Percentiles rank a stretch among this genome's conserved stretches.
phyloP scores from a whole-genome alignment of 2,113 vertebrate genomes.

The Bostrychus sinensis region DNA sequence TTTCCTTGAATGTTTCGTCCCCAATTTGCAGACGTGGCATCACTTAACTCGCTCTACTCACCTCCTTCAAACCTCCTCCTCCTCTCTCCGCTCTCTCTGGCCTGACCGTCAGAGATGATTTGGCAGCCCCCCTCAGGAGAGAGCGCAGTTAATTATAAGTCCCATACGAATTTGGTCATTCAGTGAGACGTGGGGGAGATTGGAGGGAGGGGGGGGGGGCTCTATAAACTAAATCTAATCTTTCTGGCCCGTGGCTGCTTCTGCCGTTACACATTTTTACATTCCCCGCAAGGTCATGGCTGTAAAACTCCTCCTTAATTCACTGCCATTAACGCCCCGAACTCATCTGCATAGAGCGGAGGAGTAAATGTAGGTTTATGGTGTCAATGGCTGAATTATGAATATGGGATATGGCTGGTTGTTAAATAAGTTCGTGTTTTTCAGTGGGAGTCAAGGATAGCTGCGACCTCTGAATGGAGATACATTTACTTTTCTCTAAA shows the following conservation, averaged over 20 bases:
- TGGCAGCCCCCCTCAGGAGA: slow-evolving; percentile 26
- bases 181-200: slow-evolving; percentile 41
- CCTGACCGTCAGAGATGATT: slow-evolving; percentile 17
- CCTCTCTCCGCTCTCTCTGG: background rate
- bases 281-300: slow-evolving; percentile 58
- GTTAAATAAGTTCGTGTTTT: slow-evolving; percentile 47
- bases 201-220: slow-evolving; percentile 36
- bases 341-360: slow-evolving; percentile 63
- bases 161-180: slow-evolving; percentile 49
- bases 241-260: slow-evolving; percentile 30
- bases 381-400: slow-evolving; percentile 51
- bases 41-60: fast-evolving
- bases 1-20: too few species aligned
- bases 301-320: slow-evolving; percentile 59
- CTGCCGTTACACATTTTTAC: slow-evolving; percentile 32
- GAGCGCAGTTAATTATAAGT: slow-evolving; percentile 42
- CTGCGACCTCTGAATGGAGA: slow-evolving; percentile 39
- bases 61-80: background rate
- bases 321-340: slow-evolving; percentile 47
- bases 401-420: slow-evolving; percentile 35
- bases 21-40: too few species aligned
- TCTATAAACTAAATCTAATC: slow-evolving; percentile 67
- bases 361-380: slow-evolving; percentile 66
- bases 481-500: slow-evolving; percentile 39
- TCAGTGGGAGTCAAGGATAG: slow-evolving; percentile 37